Evolutionary conservation across 1,140 invertebrate genomes (phyloP).

Genomic region (Anthonomus grandis): DNA sequence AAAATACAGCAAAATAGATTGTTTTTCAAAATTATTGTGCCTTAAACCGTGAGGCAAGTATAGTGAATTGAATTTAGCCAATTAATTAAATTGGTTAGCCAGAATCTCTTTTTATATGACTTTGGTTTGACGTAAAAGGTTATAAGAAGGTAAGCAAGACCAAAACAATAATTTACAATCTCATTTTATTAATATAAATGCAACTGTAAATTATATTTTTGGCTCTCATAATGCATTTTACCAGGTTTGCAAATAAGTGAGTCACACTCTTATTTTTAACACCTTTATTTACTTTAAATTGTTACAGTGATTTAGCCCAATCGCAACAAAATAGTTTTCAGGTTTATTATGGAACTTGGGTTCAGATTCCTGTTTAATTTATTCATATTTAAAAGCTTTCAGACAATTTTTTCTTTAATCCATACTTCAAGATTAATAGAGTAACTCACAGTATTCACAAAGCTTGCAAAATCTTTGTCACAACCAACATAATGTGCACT

Average conservation of each 20-base stretch:
- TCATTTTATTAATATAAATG: conserved; percentile 17
- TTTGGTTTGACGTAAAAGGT: conserved; percentile 26
- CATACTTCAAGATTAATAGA: background rate
- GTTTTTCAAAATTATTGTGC: too few relatives aligned
- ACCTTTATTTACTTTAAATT: background rate
- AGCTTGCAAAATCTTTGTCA: background rate
- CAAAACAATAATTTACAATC: conserved; percentile 17
- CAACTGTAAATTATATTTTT: background rate
- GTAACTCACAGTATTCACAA: background rate
- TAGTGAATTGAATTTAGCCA: too few relatives aligned
- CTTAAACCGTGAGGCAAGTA: too few relatives aligned
- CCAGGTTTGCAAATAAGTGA: background rate
- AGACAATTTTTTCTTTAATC: background rate
- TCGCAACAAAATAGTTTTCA: too few relatives aligned
- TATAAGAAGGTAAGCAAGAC: conserved; percentile 17
- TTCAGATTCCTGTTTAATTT: too few relatives aligned
- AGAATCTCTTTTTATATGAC: too few relatives aligned
- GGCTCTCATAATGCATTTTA: background rate
- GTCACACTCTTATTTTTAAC: background rate
- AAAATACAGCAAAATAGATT: too few relatives aligned
- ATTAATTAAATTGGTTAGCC: too few relatives aligned
- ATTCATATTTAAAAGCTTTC: too few relatives aligned
- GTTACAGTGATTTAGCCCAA: background rate
- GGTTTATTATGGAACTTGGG: too few relatives aligned
- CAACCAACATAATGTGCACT: background rate